Conservation (phyloP, 2,797 vertebrate species). For the Tenualosa ilisha region DNA sequence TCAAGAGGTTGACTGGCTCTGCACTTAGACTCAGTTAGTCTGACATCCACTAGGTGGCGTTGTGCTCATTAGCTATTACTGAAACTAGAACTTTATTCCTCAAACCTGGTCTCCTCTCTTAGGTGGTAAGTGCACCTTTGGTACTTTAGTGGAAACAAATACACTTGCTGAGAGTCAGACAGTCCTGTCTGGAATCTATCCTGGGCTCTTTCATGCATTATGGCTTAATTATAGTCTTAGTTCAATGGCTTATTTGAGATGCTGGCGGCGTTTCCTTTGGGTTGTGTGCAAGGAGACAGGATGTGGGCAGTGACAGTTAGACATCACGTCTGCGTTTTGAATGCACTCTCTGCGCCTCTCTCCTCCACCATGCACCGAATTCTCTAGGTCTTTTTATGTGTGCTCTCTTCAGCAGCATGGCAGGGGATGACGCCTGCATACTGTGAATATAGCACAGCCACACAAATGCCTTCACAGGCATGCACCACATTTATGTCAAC, state of each 20-base stretch:
- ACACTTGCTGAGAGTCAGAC: neutral
- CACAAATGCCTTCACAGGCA: neutral
- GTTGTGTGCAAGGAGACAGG: neutral
- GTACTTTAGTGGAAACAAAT: neutral
- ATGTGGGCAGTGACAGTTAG: neutral
- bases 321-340: neutral
- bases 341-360: neutral
- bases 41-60: slow-evolving; percentile 77
- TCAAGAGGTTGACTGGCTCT: neutral
- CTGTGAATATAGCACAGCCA: neutral
- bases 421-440: neutral
- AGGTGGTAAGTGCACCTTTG: neutral
- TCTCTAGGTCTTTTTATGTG: neutral
- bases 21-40: slow-evolving; percentile 43
- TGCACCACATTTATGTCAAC: neutral
- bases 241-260: neutral
- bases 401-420: neutral
- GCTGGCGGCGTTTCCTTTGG: neutral
- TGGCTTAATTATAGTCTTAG: too few species aligned
- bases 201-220: neutral
- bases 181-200: neutral
- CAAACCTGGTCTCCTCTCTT: neutral
- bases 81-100: neutral
- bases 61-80: slow-evolving; percentile 66
- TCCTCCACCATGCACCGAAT: neutral